Percentiles rank a stretch among this genome's conserved stretches.
phyloP scores from a whole-genome alignment of 2,888 invertebrate genomes.

The Pyrocoelia pectoralis region DNA sequence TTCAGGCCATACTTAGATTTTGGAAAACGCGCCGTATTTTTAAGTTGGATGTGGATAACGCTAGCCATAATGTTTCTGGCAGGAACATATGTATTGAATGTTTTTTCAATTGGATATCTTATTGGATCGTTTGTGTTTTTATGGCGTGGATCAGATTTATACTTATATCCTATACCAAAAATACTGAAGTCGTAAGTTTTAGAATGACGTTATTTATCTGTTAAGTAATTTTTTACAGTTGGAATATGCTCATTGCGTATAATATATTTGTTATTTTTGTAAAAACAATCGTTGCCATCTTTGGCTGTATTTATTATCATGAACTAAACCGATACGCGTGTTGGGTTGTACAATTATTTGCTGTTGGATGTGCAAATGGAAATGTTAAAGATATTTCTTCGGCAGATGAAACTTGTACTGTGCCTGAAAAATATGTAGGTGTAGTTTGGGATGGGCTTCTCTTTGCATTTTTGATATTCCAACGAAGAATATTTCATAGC shows the following conservation, averaged over 20 bases:
- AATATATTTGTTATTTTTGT: slow-evolving; percentile 88
- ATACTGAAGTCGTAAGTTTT: slow-evolving; percentile 80
- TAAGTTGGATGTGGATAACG: slow-evolving; percentile 95
- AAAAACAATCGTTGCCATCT: slow-evolving; percentile 88
- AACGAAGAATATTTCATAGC: slow-evolving; percentile 90
- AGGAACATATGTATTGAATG: slow-evolving; percentile 91
- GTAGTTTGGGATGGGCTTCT: slow-evolving; percentile 96
- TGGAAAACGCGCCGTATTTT: slow-evolving; percentile 84
- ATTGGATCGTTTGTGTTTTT: slow-evolving; percentile 95
- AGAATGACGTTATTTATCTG: too few species aligned
- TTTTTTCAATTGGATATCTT: slow-evolving; percentile 96
- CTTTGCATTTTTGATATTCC: slow-evolving; percentile 91
- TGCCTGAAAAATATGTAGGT: slow-evolving; percentile 84
- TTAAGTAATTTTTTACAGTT: slow-evolving; percentile 66
- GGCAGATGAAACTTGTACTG: slow-evolving; percentile 64
- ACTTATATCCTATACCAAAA: slow-evolving; percentile 83
- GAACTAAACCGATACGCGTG: slow-evolving; percentile 68
- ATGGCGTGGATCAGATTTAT: slow-evolving; percentile 98
- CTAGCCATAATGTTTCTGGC: slow-evolving; percentile 95
- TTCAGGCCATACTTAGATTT: slow-evolving; percentile 89
- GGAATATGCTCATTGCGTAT: slow-evolving; percentile 90
- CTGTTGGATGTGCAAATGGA: slow-evolving; percentile 76
- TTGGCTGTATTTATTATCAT: slow-evolving; percentile 86
- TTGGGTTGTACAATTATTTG: slow-evolving; percentile 84
- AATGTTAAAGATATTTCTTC: too few species aligned